Conservation (phyloP, 2,797 vertebrate species). For the Brachymystax lenok region DNA sequence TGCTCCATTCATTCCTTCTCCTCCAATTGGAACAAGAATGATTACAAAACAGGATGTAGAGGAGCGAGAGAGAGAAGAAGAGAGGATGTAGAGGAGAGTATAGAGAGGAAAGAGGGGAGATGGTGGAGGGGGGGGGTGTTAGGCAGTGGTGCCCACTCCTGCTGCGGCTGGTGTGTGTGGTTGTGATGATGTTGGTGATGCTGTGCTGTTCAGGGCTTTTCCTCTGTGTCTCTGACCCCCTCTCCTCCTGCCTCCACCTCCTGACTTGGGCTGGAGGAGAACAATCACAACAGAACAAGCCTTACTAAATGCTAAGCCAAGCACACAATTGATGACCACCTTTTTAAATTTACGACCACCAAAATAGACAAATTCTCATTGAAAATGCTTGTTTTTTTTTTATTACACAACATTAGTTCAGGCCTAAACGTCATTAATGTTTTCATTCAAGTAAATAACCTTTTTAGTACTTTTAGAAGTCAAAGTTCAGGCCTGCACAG, state of each 20-base stretch:
- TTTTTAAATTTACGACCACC: no score
- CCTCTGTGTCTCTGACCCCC: slow-evolving; percentile 75
- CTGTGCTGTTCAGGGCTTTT: slow-evolving; percentile 54
- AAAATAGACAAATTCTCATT: not conserved
- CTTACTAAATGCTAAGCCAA: no score
- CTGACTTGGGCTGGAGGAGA: slow-evolving; percentile 65
- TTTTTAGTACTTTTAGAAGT: no score
- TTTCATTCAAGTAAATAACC: no score
- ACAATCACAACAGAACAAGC: not conserved
- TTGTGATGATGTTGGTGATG: not conserved
- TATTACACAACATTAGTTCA: no score
- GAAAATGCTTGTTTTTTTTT: no score
- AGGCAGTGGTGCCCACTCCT: not conserved
- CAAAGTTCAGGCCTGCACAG: no score
- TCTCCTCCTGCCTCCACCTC: slow-evolving; percentile 68
- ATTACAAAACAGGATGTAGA: not conserved
- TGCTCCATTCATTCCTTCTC: not conserved
- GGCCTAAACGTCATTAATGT: no score
- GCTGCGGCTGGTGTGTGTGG: slow-evolving; percentile 7
- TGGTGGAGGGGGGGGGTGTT: not conserved
- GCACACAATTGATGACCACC: no score
- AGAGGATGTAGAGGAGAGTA: not conserved
- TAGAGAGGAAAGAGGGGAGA: not conserved
- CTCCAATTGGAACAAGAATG: not conserved
- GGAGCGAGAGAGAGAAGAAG: not conserved